Conservation (phyloP, 92 coral and sea anemone genomes). For the Bergia sp. region DNA sequence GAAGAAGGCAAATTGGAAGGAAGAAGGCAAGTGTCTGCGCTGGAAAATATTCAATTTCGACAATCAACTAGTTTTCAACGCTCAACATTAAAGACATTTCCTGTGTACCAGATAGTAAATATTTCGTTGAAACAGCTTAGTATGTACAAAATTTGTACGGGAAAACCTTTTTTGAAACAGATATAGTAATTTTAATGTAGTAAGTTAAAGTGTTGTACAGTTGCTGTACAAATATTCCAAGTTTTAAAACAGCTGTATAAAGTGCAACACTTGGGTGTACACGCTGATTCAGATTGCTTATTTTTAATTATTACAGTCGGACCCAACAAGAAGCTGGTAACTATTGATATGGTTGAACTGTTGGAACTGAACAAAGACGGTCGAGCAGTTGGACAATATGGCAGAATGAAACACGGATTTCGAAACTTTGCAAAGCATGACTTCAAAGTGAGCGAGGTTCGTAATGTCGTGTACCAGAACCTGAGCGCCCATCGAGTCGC, state of each 20-base stretch:
- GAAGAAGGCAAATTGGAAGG: too few species aligned
- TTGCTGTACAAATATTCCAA: too few species aligned
- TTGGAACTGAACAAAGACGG: background rate
- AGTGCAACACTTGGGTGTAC: background rate
- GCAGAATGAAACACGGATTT: background rate
- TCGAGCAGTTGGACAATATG: background rate
- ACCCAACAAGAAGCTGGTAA: conserved; percentile 15
- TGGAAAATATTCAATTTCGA: too few species aligned
- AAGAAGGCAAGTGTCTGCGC: too few species aligned
- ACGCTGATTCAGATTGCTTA: background rate
- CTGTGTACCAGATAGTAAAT: too few species aligned
- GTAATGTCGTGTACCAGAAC: background rate
- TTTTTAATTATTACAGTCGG: background rate
- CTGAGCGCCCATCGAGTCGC: background rate
- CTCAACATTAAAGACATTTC: too few species aligned
- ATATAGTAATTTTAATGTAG: too few species aligned
- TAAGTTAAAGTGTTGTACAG: too few species aligned
- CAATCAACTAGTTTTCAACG: too few species aligned
- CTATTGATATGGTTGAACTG: conserved; percentile 1
- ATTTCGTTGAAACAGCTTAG: too few species aligned
- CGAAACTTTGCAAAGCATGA: conserved; percentile 1
- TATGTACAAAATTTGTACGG: too few species aligned
- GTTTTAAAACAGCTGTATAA: background rate
- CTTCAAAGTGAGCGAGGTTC: conserved; percentile 7
- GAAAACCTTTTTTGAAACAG: too few species aligned